Conservation (phyloP, 2,888 invertebrate species). For the Halictus ligatus region DNA sequence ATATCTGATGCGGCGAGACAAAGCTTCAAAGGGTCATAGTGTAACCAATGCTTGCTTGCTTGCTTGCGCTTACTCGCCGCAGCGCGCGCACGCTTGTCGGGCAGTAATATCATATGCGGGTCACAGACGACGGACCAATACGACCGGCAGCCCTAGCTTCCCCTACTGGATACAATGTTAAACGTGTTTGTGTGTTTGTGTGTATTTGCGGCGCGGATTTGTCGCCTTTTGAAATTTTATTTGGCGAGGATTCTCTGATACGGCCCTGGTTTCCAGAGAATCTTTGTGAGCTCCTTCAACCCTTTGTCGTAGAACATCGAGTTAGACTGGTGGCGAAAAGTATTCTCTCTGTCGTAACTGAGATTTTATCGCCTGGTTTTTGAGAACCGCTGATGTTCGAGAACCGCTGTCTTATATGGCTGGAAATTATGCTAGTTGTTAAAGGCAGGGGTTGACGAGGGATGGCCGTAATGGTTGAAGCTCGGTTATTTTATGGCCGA, state of each 20-base stretch:
- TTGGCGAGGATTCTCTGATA: accelerated
- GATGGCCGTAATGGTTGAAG: neutral
- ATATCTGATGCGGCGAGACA: conserved; percentile 71
- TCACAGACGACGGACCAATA: conserved; percentile 46
- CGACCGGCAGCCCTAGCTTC: neutral
- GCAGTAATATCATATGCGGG: conserved; percentile 65
- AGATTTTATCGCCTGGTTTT: neutral
- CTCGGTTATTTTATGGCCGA: neutral
- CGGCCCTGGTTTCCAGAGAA: neutral
- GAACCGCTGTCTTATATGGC: neutral
- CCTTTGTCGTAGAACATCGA: neutral
- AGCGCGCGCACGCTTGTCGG: neutral
- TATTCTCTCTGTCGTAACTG: too few relatives aligned
- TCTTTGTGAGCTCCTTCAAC: neutral
- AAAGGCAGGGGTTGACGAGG: neutral
- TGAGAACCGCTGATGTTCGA: neutral
- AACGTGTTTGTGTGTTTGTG: neutral
- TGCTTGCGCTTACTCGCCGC: neutral
- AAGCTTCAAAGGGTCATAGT: conserved; percentile 61
- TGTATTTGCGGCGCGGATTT: neutral
- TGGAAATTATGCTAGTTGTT: neutral
- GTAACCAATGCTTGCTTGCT: conserved; percentile 30
- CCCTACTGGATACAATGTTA: neutral
- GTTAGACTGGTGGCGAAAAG: too few relatives aligned
- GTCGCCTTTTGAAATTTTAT: conserved; percentile 1